Evolutionary conservation across 35 echinoderm and acorn worm species (phyloP).

Genomic region (Holothuria glaberrima): DNA sequence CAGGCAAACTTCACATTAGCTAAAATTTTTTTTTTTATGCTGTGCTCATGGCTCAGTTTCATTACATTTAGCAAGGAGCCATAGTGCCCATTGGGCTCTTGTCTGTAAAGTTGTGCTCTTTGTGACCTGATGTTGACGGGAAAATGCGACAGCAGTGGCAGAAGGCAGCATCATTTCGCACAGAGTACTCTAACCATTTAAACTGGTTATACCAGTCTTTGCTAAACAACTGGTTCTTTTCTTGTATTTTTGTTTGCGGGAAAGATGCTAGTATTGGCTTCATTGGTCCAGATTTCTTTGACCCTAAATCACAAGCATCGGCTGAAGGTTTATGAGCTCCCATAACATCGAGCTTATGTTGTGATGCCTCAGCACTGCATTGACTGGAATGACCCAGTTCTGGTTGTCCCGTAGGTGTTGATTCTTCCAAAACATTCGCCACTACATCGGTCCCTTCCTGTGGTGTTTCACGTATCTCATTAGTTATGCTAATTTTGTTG

Average conservation of each 20-base stretch:
- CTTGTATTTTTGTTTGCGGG: constrained; percentile 4
- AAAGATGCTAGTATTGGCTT: neutral
- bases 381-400: constrained; percentile 5
- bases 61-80: too few relatives aligned
- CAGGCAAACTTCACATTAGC: too few relatives aligned
- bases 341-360: neutral
- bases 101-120: neutral
- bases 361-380: neutral
- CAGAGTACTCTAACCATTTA: constrained; percentile 11
- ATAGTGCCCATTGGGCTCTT: too few relatives aligned
- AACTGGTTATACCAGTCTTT: constrained; percentile 22
- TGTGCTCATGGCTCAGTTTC: too few relatives aligned
- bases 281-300: constrained; percentile 18
- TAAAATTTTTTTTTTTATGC: too few relatives aligned
- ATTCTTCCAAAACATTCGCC: neutral
- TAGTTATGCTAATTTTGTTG: neutral
- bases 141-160: constrained; percentile 38
- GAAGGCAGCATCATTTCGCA: constrained; percentile 1
- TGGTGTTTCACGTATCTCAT: neutral
- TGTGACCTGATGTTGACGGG: neutral
- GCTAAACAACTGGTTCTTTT: neutral
- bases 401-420: neutral
- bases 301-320: constrained; percentile 2
- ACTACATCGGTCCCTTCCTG: neutral
- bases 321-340: neutral